Base-by-base conservation (phyloP, 2,113 vertebrate species). In the Callopanchax toddi region DNA sequence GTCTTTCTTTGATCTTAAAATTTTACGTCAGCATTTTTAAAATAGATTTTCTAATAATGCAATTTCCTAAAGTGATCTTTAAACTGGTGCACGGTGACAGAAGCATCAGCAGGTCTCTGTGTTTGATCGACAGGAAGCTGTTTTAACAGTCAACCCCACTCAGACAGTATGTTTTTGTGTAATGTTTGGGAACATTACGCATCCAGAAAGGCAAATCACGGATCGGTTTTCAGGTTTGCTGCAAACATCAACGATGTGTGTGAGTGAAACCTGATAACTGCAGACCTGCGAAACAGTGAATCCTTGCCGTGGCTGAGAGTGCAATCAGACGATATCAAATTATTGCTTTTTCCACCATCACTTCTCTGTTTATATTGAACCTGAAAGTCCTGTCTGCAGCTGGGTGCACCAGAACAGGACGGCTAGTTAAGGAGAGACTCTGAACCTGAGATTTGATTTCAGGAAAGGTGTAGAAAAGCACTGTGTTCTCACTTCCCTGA, bases 271-370 rank as follows among this genome's bases (percentile, higher is more conserved):
- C 11, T 32, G 59, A 70, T 61, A 48, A 72, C 62, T 20, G 50
- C 16, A 1, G 71, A 11, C n/a, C 10, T 43, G 0, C 0, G 32
- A 15, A 72, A 64, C 44, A 3, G 16, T 71, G 34, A 78, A 51
- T 32, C 64, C 23, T 25, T 72, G 61, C 42, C 39, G 21, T 42
- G 50, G 50, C 46, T 11, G 25, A 68, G 46, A 55, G 42, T 40
- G 53, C 48, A 60, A 74, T 72, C 46, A 3, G 59, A 83, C 15
- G 20, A 63, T 60, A 75, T 78, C 60, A 76, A 62, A 72, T 75
- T 67, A 77, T 75, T 52, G 45, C 22, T 60, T 20, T 58, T 67
- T 70, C 50, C 51, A 20, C n/a, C 34, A 50, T 54, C 43, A 49
- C 57, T 64, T 9, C 10, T 32, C 29, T 60, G 61, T 76, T 75